Conservation (phyloP, 1,140 invertebrate species). For the Drosophila ohnishii region DNA sequence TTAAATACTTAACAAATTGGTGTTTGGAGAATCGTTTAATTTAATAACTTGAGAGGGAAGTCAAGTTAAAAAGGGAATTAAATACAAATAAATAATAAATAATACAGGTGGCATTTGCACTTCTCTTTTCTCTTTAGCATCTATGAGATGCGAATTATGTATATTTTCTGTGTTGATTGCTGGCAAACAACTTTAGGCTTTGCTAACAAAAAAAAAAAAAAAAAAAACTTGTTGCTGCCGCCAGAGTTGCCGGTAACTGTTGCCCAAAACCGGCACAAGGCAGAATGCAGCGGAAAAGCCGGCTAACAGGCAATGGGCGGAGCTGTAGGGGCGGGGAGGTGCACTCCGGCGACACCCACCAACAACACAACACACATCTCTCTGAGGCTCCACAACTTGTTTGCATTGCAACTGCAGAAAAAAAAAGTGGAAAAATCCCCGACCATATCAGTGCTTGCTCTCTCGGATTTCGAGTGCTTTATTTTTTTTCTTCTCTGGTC, state of each 20-base stretch:
- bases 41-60: background rate
- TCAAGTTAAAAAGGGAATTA: background rate
- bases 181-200: conserved; percentile 14
- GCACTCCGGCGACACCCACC: conserved; percentile 31
- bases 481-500: conserved; percentile 10
- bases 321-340: background rate
- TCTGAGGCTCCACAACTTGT: conserved; percentile 46
- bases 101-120: too few species aligned
- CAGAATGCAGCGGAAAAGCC: conserved; percentile 70
- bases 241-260: conserved; percentile 33
- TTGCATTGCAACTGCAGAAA: conserved; percentile 49
- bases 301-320: conserved; percentile 27
- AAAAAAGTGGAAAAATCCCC: background rate
- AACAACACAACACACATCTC: conserved; percentile 8
- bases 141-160: background rate
- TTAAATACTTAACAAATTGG: background rate
- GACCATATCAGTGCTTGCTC: conserved; percentile 53
- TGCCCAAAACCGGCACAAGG: conserved; percentile 58
- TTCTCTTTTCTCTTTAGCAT: background rate
- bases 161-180: conserved; percentile 11
- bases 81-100: background rate
- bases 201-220: conserved; percentile 15
- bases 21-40: background rate
- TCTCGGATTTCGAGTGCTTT: conserved; percentile 35
- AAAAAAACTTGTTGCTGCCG: conserved; percentile 59